phyloP scores from a whole-genome alignment of 2,888 invertebrate species.

The Xestia ashworthii region DNA sequence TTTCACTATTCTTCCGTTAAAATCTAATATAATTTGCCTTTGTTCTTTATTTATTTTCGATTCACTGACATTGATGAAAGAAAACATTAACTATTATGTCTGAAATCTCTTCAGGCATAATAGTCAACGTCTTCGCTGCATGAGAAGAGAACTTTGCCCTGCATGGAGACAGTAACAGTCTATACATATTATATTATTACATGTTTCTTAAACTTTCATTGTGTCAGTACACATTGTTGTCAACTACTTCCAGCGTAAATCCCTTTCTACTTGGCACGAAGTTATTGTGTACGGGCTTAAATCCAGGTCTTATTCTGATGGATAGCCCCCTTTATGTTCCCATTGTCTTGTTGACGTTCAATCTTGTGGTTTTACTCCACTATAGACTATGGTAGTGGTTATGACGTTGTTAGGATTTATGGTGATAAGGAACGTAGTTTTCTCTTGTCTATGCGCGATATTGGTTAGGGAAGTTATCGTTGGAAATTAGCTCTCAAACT shows the following conservation, averaged over 20 bases:
- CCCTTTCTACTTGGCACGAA: conserved; percentile 38
- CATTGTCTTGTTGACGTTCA: conserved; percentile 63
- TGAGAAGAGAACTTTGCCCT: background rate
- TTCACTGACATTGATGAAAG: background rate
- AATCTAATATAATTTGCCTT: background rate
- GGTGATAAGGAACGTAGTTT: conserved; percentile 24
- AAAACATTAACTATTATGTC: background rate
- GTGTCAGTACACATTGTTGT: conserved; percentile 30
- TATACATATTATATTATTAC: background rate
- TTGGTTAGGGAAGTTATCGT: conserved; percentile 4
- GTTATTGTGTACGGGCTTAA: conserved; percentile 36
- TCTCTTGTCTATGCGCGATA: conserved; percentile 14
- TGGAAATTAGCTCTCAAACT: background rate
- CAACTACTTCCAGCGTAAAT: conserved; percentile 20
- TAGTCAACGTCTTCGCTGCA: background rate
- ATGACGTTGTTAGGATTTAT: conserved; percentile 42
- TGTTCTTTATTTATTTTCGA: background rate
- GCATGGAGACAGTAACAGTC: background rate
- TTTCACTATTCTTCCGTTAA: background rate
- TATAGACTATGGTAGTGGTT: conserved; percentile 17
- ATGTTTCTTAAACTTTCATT: conserved; percentile 7
- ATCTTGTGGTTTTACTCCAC: conserved; percentile 58
- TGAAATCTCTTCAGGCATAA: too few relatives aligned
- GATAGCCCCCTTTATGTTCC: conserved; percentile 38
- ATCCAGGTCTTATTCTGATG: conserved; percentile 54